Percentiles rank a stretch among this genome's conserved stretches.
Evolutionary conservation across 2,797 vertebrate genomes (phyloP).

Genomic region (Notamacropus eugenii): DNA sequence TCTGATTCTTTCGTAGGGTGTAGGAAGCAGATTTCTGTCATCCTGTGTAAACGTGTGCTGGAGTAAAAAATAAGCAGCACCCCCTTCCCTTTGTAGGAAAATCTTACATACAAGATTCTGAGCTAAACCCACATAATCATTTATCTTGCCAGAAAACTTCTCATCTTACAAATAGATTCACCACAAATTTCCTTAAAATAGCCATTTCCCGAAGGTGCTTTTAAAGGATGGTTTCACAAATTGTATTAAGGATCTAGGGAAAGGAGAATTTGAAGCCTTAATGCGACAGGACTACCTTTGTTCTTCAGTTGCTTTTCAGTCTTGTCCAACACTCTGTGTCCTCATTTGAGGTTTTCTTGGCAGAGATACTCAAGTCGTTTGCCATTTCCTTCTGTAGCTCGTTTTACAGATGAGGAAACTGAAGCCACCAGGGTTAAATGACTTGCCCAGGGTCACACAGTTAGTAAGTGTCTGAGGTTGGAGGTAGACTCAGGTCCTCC

Average conservation of each 20-base stretch:
- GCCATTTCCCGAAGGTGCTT: neutral
- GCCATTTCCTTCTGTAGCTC: neutral
- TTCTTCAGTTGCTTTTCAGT: neutral
- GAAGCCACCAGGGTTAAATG: neutral
- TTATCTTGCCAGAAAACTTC: slow-evolving; percentile 23
- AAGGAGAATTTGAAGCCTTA: slow-evolving; percentile 1
- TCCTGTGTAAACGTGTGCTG: neutral
- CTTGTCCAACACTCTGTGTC: neutral
- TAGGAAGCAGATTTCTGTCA: neutral
- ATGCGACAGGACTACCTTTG: neutral
- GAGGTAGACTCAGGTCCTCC: neutral
- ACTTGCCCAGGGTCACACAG: neutral
- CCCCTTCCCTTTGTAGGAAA: neutral
- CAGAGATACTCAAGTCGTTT: neutral
- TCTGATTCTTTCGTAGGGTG: neutral
- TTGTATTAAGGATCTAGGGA: neutral
- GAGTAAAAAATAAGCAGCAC: neutral
- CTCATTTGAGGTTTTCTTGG: neutral
- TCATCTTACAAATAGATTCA: slow-evolving; percentile 42
- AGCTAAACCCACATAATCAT: neutral
- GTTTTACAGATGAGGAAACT: neutral
- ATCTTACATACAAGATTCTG: neutral
- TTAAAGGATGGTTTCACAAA: slow-evolving; percentile 6
- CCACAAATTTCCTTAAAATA: slow-evolving; percentile 40
- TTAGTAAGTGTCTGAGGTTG: neutral